phyloP scores from a whole-genome alignment of 2,113 vertebrate genomes.

The Pipa parva region DNA sequence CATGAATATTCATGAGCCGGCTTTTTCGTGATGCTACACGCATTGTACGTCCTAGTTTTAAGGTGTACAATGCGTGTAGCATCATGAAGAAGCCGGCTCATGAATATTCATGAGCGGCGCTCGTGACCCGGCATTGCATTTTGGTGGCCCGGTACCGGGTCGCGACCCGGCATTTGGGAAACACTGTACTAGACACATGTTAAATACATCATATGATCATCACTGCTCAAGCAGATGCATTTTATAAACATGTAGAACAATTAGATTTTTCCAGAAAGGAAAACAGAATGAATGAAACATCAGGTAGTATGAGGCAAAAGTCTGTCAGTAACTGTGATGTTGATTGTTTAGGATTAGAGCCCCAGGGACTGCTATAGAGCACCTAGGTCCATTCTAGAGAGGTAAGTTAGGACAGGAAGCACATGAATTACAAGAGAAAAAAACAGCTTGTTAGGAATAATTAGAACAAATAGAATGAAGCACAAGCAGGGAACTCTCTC shows the following conservation, averaged over 20 bases:
- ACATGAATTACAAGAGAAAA: slow-evolving; percentile 1
- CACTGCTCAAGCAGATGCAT: slow-evolving; percentile 2
- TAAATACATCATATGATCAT: slow-evolving; percentile 19
- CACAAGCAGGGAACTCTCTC: too few relatives aligned
- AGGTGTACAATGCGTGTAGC: too few relatives aligned
- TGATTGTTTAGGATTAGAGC: not conserved
- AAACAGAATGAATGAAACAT: not conserved
- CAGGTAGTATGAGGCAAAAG: not conserved
- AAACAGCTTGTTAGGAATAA: too few relatives aligned
- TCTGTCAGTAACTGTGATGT: not conserved
- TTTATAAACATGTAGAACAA: slow-evolving; percentile 9
- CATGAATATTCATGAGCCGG: too few relatives aligned
- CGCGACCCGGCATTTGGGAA: too few relatives aligned
- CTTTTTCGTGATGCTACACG: too few relatives aligned
- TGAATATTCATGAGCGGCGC: too few relatives aligned
- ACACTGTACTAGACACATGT: slow-evolving; percentile 10
- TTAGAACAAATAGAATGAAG: too few relatives aligned
- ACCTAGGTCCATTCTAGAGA: not conserved
- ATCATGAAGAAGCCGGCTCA: too few relatives aligned
- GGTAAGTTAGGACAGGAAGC: slow-evolving; percentile 13
- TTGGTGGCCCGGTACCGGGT: too few relatives aligned
- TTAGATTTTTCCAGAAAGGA: slow-evolving; percentile 12
- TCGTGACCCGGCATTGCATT: too few relatives aligned
- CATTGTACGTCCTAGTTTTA: too few relatives aligned
- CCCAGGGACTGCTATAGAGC: not conserved